A percentile compares a stretch with the other conserved stretches of the same genome.
These are phyloP conservation scores for Odontesthes bonariensis DNA, from an alignment of 2,113 vertebrate genomes.

Conservation along the genomic window DNA sequence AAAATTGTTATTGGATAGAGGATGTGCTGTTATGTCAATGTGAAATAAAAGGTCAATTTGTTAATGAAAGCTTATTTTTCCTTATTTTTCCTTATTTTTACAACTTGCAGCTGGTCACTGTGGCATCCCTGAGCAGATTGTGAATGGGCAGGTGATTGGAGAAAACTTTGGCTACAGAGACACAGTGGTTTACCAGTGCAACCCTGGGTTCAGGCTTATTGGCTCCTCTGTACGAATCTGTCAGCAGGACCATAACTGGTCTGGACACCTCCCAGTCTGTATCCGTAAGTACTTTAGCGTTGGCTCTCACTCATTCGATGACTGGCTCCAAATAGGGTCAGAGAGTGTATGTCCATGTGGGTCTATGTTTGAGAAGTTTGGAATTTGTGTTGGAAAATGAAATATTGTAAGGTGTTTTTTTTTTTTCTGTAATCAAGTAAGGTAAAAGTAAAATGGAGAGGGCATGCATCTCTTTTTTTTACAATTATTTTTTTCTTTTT, in stretches of 20 bases:
- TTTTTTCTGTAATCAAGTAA: background rate
- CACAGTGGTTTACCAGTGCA: conserved; percentile 98
- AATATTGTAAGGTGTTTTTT: background rate
- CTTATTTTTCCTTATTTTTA: background rate
- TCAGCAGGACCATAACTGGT: conserved; percentile 97
- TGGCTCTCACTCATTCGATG: background rate
- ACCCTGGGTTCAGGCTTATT: conserved; percentile 93
- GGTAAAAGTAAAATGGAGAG: too few relatives aligned
- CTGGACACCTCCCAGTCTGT: conserved; percentile 93
- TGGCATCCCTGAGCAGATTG: conserved; percentile 92
- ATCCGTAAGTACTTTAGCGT: conserved; percentile 89
- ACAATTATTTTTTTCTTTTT: background rate
- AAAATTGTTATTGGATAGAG: conserved; percentile 21
- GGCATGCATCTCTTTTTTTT: background rate
- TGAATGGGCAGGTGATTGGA: conserved; percentile 97
- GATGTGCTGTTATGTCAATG: background rate
- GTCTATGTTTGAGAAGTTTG: background rate
- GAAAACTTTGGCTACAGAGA: conserved; percentile 98
- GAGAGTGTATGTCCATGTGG: background rate
- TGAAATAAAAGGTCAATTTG: background rate
- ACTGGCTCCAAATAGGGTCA: background rate
- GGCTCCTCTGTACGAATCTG: conserved; percentile 97
- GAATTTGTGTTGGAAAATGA: background rate
- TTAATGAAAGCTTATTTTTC: background rate
- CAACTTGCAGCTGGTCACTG: conserved; percentile 90